Evolutionary conservation across 30 jellyfish, hydroid and myxozoan genomes (phyloP).

Genomic region (Nemopilema nomurai): DNA sequence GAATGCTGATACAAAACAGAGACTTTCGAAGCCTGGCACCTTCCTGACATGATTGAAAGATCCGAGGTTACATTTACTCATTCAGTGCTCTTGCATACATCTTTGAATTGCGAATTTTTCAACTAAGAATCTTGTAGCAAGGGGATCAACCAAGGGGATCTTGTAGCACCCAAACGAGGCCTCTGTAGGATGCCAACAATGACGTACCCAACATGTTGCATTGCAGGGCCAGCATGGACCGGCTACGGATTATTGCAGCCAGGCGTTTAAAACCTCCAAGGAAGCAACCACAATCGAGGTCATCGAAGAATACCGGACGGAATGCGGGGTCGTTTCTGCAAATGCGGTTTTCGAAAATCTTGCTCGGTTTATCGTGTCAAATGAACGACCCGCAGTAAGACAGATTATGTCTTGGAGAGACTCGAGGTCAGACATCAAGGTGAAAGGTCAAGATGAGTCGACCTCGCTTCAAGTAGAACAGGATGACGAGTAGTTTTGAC

Average conservation of each 20-base stretch:
- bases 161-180: too few relatives aligned
- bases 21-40: too few relatives aligned
- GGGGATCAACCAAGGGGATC: too few relatives aligned
- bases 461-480: not conserved
- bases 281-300: conserved; percentile 11
- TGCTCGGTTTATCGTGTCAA: conserved; percentile 34
- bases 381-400: conserved; percentile 35
- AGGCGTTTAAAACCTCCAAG: conserved; percentile 42
- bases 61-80: too few relatives aligned
- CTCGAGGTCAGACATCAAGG: conserved; percentile 31
- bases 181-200: too few relatives aligned
- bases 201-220: not conserved
- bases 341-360: conserved; percentile 31
- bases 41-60: too few relatives aligned
- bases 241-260: conserved; percentile 53
- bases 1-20: too few relatives aligned
- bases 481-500: not conserved
- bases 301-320: conserved; percentile 44
- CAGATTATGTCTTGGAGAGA: conserved; percentile 63
- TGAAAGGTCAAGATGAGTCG: not conserved
- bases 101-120: too few relatives aligned
- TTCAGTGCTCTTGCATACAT: too few relatives aligned
- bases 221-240: conserved; percentile 53
- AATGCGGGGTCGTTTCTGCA: conserved; percentile 60
- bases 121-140: too few relatives aligned